Evolutionary conservation across 2,113 vertebrate genomes (phyloP).

Genomic region (Falco punctatus): DNA sequence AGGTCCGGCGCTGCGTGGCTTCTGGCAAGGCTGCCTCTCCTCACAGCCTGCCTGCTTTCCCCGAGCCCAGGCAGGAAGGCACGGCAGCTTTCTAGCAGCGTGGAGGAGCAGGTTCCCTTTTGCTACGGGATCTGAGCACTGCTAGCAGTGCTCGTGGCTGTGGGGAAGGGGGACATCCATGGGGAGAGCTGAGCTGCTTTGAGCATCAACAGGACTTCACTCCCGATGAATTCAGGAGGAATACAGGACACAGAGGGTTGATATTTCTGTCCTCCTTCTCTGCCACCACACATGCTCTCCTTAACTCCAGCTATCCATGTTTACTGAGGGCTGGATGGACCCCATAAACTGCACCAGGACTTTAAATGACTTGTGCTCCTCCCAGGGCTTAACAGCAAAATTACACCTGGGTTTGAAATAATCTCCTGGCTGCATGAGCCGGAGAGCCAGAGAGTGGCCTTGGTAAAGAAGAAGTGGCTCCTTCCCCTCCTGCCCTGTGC

Average conservation of each 20-base stretch:
- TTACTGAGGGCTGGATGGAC: background rate
- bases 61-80: background rate
- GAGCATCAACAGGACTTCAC: background rate
- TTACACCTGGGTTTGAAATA: background rate
- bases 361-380: background rate
- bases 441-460: background rate
- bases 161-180: fast-evolving
- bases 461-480: background rate
- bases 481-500: background rate
- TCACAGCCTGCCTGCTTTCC: background rate
- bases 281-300: background rate
- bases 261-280: background rate
- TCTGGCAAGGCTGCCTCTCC: background rate
- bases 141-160: background rate
- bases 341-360: background rate
- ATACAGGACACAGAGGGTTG: background rate
- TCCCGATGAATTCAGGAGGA: background rate
- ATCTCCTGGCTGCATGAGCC: background rate
- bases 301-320: background rate
- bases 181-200: background rate
- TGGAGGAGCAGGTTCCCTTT: background rate
- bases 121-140: background rate
- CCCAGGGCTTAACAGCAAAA: background rate
- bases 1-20: background rate
- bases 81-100: background rate